Conservation (phyloP, 2,888 invertebrate genomes). For the Drosophila birchii region DNA sequence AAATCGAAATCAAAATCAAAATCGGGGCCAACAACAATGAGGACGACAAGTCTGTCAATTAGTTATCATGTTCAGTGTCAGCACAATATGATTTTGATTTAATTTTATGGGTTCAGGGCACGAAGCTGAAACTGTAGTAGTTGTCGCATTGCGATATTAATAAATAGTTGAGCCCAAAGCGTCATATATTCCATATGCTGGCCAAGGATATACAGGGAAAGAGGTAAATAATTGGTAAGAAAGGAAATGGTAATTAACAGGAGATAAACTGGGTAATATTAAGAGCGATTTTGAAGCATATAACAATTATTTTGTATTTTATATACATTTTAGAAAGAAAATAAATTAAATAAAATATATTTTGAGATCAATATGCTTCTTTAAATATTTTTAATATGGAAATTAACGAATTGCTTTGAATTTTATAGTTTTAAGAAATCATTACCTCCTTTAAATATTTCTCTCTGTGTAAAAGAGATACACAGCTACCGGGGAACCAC, state of each 20-base stretch:
- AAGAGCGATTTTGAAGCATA: background rate
- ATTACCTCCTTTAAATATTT: background rate
- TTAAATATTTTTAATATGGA: background rate
- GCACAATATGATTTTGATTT: constrained; percentile 71
- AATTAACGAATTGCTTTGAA: no score
- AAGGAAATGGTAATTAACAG: constrained; percentile 19
- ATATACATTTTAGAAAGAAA: background rate
- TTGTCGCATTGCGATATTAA: constrained; percentile 21
- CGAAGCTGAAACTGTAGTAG: constrained; percentile 2
- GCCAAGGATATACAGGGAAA: constrained; percentile 37
- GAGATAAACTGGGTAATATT: background rate
- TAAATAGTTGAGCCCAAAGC: background rate
- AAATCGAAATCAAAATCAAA: constrained; percentile 13
- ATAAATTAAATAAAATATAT: no score
- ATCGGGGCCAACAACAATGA: constrained; percentile 32
- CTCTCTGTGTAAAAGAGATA: background rate
- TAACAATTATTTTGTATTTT: no score
- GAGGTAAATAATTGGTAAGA: constrained; percentile 49
- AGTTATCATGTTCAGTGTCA: constrained; percentile 76
- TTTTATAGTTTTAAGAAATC: no score
- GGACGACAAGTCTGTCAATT: constrained; percentile 69
- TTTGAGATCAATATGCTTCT: rapidly evolving
- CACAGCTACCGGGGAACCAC: background rate
- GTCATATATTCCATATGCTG: constrained; percentile 57
- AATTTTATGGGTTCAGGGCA: constrained; percentile 58